Evolutionary conservation across 2,113 vertebrate species (phyloP).

Genomic region (Argyrosomus japonicus): DNA sequence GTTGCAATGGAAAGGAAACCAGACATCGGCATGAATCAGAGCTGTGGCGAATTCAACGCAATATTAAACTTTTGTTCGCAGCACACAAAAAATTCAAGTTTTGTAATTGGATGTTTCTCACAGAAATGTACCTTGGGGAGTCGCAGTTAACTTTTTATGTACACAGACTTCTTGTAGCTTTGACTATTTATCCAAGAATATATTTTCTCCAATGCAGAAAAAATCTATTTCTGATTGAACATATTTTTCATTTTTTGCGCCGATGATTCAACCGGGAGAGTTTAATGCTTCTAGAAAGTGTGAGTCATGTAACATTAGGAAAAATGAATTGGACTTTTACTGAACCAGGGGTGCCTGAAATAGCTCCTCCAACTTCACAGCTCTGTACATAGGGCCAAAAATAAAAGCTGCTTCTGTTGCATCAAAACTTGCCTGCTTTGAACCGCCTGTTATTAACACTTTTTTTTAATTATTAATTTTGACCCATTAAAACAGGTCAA

Average conservation of each 20-base stretch:
- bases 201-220: background rate
- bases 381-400: no score
- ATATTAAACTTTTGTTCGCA: background rate
- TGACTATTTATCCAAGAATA: background rate
- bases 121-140: background rate
- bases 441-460: no score
- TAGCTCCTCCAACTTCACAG: background rate
- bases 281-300: background rate
- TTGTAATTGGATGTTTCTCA: background rate
- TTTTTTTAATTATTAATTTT: background rate
- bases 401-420: background rate
- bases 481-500: background rate
- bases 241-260: background rate
- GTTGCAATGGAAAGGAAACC: no score
- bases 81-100: background rate
- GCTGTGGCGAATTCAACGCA: background rate
- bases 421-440: no score
- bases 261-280: background rate
- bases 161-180: background rate
- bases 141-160: background rate
- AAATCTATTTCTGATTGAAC: background rate
- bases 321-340: background rate
- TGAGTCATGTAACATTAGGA: background rate
- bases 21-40: background rate
- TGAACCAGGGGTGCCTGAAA: background rate